phyloP scores from a whole-genome alignment of 2,113 vertebrate species.

The Gobiocypris rarus region DNA sequence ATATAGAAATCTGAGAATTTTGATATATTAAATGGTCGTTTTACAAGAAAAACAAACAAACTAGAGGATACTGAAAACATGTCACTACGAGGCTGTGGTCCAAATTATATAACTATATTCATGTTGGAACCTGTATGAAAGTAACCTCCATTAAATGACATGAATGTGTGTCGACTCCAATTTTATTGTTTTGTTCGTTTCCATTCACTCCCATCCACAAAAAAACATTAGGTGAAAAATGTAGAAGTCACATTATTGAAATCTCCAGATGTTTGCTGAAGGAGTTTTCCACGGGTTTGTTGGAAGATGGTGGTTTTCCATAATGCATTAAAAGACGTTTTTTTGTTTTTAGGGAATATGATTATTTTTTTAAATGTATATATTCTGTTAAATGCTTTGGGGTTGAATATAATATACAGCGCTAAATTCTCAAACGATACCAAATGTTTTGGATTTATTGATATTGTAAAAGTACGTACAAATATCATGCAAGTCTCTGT shows the following conservation, averaged over 20 bases:
- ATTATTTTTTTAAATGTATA: background rate
- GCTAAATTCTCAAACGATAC: background rate
- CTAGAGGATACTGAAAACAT: background rate
- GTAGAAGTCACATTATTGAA: background rate
- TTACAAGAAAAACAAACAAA: conserved; percentile 6
- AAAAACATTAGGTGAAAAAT: background rate
- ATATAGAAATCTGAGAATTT: background rate
- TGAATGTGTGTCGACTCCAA: conserved; percentile 19
- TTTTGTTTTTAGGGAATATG: background rate
- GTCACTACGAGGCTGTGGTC: background rate
- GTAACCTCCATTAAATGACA: conserved; percentile 14
- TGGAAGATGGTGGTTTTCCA: background rate
- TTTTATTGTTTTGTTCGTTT: conserved; percentile 32
- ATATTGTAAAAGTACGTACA: background rate
- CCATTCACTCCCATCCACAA: background rate
- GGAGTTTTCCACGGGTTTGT: background rate
- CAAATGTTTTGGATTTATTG: background rate
- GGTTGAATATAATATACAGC: background rate
- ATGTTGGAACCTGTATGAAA: conserved; percentile 22
- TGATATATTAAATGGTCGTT: conserved; percentile 24
- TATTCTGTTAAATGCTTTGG: background rate
- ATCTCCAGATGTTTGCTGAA: background rate
- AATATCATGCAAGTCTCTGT: background rate
- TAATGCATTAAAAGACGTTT: background rate
- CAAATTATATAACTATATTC: background rate